Conservation (phyloP, 2,797 vertebrate species). For the Eutrigla gurnardus region DNA sequence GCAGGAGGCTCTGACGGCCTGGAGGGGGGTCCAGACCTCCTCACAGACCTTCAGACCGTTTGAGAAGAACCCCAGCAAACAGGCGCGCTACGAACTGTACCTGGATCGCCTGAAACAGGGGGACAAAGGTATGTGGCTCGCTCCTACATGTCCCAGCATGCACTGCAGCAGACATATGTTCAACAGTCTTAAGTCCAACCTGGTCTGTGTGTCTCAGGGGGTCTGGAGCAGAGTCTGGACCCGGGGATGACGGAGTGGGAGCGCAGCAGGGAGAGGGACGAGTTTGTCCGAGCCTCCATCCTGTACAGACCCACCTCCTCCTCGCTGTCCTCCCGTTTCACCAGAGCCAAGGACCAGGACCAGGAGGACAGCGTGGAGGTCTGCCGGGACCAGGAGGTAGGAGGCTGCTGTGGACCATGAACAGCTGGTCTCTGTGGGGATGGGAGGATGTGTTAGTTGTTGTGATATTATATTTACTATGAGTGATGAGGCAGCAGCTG, state of each 20-base stretch:
- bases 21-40: slow-evolving; percentile 71
- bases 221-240: slow-evolving; percentile 86
- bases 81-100: slow-evolving; percentile 92
- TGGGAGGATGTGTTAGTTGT: too few species aligned
- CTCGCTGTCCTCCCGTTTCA: slow-evolving; percentile 90
- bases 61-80: slow-evolving; percentile 89
- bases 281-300: slow-evolving; percentile 90
- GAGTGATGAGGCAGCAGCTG: too few species aligned
- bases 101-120: slow-evolving; percentile 85
- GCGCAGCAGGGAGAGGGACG: slow-evolving; percentile 89
- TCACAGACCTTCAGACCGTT: slow-evolving; percentile 91
- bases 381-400: slow-evolving; percentile 89
- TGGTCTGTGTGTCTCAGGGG: slow-evolving; percentile 64
- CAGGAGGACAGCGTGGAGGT: slow-evolving; percentile 89
- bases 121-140: slow-evolving; percentile 83
- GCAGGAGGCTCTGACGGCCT: slow-evolving; percentile 63
- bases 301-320: slow-evolving; percentile 88
- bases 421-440: too few species aligned
- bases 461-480: too few species aligned
- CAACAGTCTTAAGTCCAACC: background rate
- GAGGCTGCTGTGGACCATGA: too few species aligned
- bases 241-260: slow-evolving; percentile 92
- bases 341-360: slow-evolving; percentile 82
- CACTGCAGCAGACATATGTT: background rate
- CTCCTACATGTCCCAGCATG: slow-evolving; percentile 6